Conservation (phyloP, 2,888 invertebrate genomes). For the Matsumyia berberina region DNA sequence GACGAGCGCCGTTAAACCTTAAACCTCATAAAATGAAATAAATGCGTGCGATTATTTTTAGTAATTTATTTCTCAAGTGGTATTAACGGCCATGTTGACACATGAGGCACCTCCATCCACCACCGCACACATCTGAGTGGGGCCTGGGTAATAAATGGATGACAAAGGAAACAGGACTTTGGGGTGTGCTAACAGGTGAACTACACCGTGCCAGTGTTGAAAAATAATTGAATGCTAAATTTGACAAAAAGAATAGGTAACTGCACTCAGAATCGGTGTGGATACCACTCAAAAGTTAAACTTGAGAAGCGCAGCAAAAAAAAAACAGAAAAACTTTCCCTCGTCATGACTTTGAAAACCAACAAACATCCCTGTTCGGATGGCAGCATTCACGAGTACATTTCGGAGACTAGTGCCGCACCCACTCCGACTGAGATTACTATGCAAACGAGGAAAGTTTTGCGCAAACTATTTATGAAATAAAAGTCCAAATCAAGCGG, state of each 20-base stretch:
- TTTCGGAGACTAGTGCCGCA: constrained; percentile 21
- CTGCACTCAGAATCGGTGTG: constrained; percentile 43
- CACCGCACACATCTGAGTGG: constrained; percentile 28
- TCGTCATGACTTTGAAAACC: constrained; percentile 68
- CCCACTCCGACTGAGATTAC: constrained; percentile 73
- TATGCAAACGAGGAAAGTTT: constrained; percentile 75
- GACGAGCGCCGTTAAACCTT: constrained; percentile 63
- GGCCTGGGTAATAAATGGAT: constrained; percentile 56
- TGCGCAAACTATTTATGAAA: constrained; percentile 74
- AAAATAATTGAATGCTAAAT: constrained; percentile 53
- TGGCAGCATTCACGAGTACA: constrained; percentile 25
- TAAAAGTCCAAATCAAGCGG: constrained; percentile 74
- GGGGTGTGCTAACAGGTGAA: constrained; percentile 34
- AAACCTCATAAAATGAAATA: constrained; percentile 76
- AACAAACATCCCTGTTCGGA: constrained; percentile 57
- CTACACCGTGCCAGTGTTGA: background rate
- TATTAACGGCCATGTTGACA: constrained; percentile 74
- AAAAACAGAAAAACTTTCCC: constrained; percentile 39
- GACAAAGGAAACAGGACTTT: constrained; percentile 18
- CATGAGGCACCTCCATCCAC: constrained; percentile 52
- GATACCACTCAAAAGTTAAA: constrained; percentile 50
- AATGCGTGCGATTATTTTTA: constrained; percentile 76
- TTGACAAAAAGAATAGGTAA: constrained; percentile 16
- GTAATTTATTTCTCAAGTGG: constrained; percentile 75
- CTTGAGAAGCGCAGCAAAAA: constrained; percentile 37